Evolutionary conservation across 2,797 vertebrate genomes (phyloP), one percentile per base, ranked within the genome.

Genomic region (Scleropages formosus): DNA sequence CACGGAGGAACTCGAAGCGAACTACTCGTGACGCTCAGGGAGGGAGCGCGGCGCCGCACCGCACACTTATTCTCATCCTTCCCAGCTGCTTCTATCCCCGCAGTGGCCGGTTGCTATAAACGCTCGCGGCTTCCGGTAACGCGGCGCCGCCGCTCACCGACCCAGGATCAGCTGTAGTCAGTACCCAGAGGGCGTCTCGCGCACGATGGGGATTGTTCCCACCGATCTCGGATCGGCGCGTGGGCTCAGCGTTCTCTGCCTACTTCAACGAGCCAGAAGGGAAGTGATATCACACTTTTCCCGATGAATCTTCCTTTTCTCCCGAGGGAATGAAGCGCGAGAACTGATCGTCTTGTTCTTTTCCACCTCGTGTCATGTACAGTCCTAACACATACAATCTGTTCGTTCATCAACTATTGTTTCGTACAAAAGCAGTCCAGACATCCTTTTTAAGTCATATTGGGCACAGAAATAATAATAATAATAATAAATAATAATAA

Each of bases 81-180:
- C 64, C 59, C 72, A 11, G 75, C 60, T 76, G 56, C 10, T 44
- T n/a, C 56, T 26, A n/a, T 8, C 11, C 6, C 53, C 22, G 53
- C 22, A 27, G 4, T 10, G 62, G 20, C 27, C 74, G 68, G 74
- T 76, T 75, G 74, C 74, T 73, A 76, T 76, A 72, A 72, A 75
- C 78, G 68, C 78, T 71, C 60, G 15, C 24, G 20, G 51, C 39
- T 67, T 68, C 74, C 74, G 70, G 78, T 31, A 18, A 56, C 12
- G 26, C 12, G 7, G 12, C 51, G n/a, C 31, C 67, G 26, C 39
- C 56, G 47, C 26, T 12, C 56, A 44, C 74, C n/a, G 66, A 75
- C 44, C 31, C 74, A 18, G 44, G 66, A 69, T n/a, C 74, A 24
- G 39, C 58, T 51, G 18, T 3, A 12, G 4, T 4, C 16, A 53